These are phyloP conservation scores for Chrysolina haemoptera DNA, from an alignment of 2,888 invertebrate species.

Conservation along the genomic window DNA sequence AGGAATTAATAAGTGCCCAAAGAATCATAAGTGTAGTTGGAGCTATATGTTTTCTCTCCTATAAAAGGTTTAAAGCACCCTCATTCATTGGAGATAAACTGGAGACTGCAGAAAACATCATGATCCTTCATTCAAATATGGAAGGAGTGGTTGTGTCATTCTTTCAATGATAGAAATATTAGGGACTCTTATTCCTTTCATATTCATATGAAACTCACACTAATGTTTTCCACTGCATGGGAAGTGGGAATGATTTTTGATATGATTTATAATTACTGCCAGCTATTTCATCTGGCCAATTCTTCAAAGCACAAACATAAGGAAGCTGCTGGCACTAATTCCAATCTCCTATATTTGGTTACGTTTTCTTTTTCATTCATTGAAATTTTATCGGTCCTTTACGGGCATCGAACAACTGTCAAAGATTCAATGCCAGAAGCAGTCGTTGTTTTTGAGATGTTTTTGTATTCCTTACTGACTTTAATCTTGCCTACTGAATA, in stretches of 20 bases:
- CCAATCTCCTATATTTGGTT: background rate
- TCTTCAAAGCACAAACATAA: background rate
- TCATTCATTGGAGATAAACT: no score
- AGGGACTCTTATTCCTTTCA: no score
- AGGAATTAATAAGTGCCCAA: no score
- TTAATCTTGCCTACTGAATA: background rate
- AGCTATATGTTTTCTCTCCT: no score
- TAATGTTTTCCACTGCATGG: no score
- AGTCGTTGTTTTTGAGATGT: background rate
- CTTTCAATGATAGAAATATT: background rate
- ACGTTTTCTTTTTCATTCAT: background rate
- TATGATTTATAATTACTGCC: background rate
- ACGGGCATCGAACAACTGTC: constrained; percentile 5
- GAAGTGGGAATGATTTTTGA: background rate
- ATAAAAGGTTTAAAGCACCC: no score
- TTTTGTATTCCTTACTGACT: background rate
- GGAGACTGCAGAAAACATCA: no score
- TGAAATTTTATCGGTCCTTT: constrained; percentile 1
- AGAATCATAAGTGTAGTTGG: no score
- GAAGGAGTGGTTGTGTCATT: background rate
- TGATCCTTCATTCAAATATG: no score
- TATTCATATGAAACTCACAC: no score
- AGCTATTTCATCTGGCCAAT: background rate
- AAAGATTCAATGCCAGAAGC: background rate
- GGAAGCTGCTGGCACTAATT: background rate